Conservation (phyloP, 1,140 invertebrate species). For the Adelges cooleyi region DNA sequence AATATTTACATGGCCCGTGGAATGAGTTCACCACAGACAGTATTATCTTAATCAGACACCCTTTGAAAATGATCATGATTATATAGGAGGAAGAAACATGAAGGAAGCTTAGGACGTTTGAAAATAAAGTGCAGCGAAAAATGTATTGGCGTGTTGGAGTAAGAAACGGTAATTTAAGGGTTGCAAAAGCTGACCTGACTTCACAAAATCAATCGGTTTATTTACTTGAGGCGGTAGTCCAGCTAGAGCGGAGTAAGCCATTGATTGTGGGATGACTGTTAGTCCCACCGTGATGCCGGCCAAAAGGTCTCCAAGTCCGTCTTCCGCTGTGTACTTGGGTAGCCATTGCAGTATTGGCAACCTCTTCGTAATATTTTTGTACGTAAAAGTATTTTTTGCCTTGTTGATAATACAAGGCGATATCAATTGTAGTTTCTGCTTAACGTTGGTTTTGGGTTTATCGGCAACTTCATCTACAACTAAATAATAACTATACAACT, state of each 20-base stretch:
- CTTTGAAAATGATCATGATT: too few relatives aligned
- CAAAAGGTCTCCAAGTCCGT: constrained; percentile 55
- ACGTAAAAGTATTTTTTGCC: constrained; percentile 41
- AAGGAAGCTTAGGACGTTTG: too few relatives aligned
- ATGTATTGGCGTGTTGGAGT: too few relatives aligned
- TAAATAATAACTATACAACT: constrained; percentile 33
- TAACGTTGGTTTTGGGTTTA: constrained; percentile 35
- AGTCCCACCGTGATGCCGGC: constrained; percentile 74
- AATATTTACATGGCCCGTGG: too few relatives aligned
- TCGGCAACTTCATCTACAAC: constrained; percentile 39
- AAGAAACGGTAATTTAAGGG: too few relatives aligned
- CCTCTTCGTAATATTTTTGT: constrained; percentile 54
- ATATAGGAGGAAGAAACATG: too few relatives aligned
- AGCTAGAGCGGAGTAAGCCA: constrained; percentile 70
- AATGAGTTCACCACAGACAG: too few relatives aligned
- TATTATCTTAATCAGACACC: too few relatives aligned
- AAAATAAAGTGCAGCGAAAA: too few relatives aligned
- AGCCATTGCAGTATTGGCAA: constrained; percentile 62
- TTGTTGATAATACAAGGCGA: constrained; percentile 38
- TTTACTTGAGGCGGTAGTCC: constrained; percentile 47
- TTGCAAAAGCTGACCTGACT: too few relatives aligned
- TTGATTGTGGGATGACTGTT: constrained; percentile 73
- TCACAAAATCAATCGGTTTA: constrained; percentile 40
- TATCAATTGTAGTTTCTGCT: constrained; percentile 34
- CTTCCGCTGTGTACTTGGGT: constrained; percentile 56